These are phyloP conservation scores for Miniopterus natalensis DNA, from an alignment of 2,113 vertebrate genomes.

Conservation along the genomic window DNA sequence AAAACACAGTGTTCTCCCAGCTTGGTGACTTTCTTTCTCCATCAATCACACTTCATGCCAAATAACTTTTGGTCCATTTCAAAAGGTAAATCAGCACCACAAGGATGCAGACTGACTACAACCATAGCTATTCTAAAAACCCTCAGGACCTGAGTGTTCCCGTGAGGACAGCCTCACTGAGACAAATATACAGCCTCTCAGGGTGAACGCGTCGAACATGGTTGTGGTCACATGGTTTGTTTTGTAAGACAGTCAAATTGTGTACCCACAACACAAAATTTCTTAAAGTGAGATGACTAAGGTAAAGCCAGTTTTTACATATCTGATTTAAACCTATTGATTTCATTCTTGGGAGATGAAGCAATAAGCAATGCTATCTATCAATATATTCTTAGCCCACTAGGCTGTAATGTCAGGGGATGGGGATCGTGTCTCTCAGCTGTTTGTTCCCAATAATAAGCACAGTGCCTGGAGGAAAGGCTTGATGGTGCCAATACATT, in stretches of 20 bases:
- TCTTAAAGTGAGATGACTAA: background rate
- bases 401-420: background rate
- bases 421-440: background rate
- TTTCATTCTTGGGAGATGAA: background rate
- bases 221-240: background rate
- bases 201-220: background rate
- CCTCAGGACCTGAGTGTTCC: background rate
- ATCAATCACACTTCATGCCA: background rate
- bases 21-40: background rate
- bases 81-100: background rate
- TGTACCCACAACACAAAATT: background rate
- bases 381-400: background rate
- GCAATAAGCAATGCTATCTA: background rate
- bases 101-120: background rate
- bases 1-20: slow-evolving; percentile 7
- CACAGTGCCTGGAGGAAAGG: background rate
- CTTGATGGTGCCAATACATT: background rate
- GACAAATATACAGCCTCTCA: background rate
- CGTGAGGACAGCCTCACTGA: background rate
- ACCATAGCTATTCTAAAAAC: slow-evolving; percentile 3
- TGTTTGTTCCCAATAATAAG: background rate
- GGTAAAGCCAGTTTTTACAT: background rate
- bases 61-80: background rate
- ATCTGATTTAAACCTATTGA: slow-evolving; percentile 28
- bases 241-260: background rate